A percentile compares a stretch with the other conserved stretches of the same genome.
phyloP scores from a whole-genome alignment of 2,797 vertebrate species.

The Sebastes paucispinis region DNA sequence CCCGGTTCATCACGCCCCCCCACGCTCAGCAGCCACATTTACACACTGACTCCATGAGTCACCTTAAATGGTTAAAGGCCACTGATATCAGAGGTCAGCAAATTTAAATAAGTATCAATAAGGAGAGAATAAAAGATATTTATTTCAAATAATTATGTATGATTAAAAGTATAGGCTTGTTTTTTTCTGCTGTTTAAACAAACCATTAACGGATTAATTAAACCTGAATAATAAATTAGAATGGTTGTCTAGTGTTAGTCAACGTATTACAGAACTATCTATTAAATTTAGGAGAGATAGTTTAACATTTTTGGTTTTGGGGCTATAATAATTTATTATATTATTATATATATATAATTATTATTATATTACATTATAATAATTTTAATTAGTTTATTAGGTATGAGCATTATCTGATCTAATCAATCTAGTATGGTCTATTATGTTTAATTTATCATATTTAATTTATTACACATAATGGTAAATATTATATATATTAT shows the following conservation, averaged over 20 bases:
- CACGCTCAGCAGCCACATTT: not conserved
- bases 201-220: not conserved
- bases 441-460: too few species aligned
- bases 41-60: slow-evolving; percentile 16
- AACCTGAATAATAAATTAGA: not conserved
- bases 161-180: not conserved
- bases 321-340: not conserved
- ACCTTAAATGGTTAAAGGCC: not conserved
- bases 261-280: not conserved
- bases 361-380: too few species aligned
- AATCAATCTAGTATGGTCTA: not conserved
- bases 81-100: slow-evolving; percentile 1
- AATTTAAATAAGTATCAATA: not conserved
- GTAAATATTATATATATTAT: not conserved
- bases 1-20: not conserved
- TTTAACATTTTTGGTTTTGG: not conserved
- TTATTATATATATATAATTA: too few species aligned
- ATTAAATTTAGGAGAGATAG: not conserved
- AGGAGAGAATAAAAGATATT: not conserved
- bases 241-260: not conserved
- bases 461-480: not conserved
- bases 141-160: not conserved
- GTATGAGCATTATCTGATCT: not conserved
- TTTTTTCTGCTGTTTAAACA: not conserved
- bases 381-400: not conserved